Evolutionary conservation across 2,888 invertebrate species (phyloP).

Genomic region (Hecatera dysodea): DNA sequence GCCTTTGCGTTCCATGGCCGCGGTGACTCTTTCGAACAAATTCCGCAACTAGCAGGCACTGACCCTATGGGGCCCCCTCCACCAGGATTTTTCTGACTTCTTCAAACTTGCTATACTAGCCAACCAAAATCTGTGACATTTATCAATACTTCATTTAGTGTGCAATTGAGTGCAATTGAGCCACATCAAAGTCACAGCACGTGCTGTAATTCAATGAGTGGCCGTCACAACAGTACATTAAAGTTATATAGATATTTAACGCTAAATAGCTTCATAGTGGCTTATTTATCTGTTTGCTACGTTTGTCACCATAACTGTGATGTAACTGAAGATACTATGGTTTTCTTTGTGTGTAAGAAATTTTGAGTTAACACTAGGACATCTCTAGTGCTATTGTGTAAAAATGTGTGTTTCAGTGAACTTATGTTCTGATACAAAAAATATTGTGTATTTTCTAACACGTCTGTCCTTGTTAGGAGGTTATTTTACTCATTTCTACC

Average conservation of each 20-base stretch:
- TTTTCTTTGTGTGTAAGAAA: neutral
- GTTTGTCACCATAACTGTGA: neutral
- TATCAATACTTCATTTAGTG: neutral
- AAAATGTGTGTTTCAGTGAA: too few relatives aligned
- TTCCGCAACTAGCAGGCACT: too few relatives aligned
- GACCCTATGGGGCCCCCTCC: too few relatives aligned
- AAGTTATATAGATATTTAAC: neutral
- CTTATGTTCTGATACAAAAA: too few relatives aligned
- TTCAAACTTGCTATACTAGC: neutral
- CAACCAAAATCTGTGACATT: neutral
- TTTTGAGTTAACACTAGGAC: too few relatives aligned
- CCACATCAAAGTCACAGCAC: neutral
- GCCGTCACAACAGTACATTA: slow-evolving; percentile 5
- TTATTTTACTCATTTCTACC: too few relatives aligned
- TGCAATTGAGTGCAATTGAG: slow-evolving; percentile 30
- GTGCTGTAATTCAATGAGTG: slow-evolving; percentile 16
- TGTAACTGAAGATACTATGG: neutral
- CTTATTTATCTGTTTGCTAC: slow-evolving; percentile 42
- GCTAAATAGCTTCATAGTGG: neutral
- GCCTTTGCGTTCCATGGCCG: too few relatives aligned
- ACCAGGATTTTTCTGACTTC: neutral
- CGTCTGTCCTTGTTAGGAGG: too few relatives aligned
- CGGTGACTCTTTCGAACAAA: too few relatives aligned
- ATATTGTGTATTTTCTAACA: too few relatives aligned
- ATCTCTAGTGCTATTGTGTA: too few relatives aligned